Conservation (phyloP, 2,113 vertebrate genomes). For the Pygoscelis antarcticus region DNA sequence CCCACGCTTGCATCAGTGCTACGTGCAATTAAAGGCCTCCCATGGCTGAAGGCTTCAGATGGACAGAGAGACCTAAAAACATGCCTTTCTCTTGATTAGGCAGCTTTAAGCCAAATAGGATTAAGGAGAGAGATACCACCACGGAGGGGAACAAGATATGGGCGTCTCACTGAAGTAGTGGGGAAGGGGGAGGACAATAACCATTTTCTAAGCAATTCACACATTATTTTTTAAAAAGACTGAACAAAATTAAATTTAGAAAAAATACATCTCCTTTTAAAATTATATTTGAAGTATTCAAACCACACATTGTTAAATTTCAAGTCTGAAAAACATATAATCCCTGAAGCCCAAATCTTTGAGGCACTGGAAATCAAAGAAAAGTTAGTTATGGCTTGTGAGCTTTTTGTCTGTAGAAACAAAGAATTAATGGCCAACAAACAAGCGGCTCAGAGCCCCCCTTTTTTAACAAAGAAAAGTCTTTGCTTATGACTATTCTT, state of each 20-base stretch:
- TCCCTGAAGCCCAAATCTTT: neutral
- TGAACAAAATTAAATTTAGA: neutral
- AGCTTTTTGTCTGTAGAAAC: constrained; percentile 6
- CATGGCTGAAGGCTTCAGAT: neutral
- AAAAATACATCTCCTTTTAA: neutral
- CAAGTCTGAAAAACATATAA: neutral
- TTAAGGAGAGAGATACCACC: constrained; percentile 5
- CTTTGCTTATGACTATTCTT: constrained; percentile 67
- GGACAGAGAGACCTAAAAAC: constrained; percentile 12
- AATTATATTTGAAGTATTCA: neutral
- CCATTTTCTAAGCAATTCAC: neutral
- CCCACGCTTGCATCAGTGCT: neutral
- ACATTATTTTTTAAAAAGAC: neutral
- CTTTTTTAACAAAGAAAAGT: constrained; percentile 64
- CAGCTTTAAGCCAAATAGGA: constrained; percentile 39
- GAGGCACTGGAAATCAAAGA: neutral
- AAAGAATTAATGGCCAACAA: constrained; percentile 57
- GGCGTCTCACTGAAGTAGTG: neutral
- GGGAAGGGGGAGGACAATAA: neutral
- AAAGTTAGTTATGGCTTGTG: constrained; percentile 23
- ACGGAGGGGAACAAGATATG: neutral
- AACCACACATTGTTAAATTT: neutral
- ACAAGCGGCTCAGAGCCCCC: constrained; percentile 13
- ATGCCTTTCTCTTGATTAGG: constrained; percentile 42
- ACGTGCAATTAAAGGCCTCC: constrained; percentile 44